These are phyloP conservation scores for Amniataba percoides DNA, from an alignment of 2,797 vertebrate species.

Conservation along the genomic window DNA sequence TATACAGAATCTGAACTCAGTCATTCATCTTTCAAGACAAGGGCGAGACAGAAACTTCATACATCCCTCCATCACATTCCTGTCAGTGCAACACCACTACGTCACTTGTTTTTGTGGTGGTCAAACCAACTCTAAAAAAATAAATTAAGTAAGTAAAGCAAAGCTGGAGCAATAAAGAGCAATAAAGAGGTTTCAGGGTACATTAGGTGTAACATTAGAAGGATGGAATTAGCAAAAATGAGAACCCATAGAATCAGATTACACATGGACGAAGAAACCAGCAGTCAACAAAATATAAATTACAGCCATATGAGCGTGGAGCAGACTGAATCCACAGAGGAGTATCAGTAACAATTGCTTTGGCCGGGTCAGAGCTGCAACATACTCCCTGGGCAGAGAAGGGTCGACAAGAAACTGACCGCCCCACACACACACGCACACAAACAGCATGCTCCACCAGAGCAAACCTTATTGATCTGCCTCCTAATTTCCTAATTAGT, in stretches of 20 bases:
- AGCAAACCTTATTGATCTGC: slow-evolving; percentile 86
- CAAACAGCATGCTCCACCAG: slow-evolving; percentile 74
- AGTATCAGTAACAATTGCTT: slow-evolving; percentile 87
- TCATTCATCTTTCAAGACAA: slow-evolving; percentile 49
- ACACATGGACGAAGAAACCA: slow-evolving; percentile 74
- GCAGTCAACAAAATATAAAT: slow-evolving; percentile 87
- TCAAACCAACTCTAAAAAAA: slow-evolving; percentile 78
- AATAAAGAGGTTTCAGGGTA: slow-evolving; percentile 83
- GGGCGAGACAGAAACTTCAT: slow-evolving; percentile 53
- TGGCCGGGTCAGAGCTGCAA: slow-evolving; percentile 82
- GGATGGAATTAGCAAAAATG: slow-evolving; percentile 83
- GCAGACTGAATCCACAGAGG: slow-evolving; percentile 82
- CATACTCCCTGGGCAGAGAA: slow-evolving; percentile 74
- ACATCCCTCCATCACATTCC: slow-evolving; percentile 61
- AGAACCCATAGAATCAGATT: slow-evolving; percentile 81
- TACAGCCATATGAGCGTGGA: slow-evolving; percentile 78
- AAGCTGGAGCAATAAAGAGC: slow-evolving; percentile 77
- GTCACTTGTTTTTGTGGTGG: slow-evolving; percentile 78
- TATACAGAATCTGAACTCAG: slow-evolving; percentile 25
- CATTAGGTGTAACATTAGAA: slow-evolving; percentile 85
- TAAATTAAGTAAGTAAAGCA: slow-evolving; percentile 80
- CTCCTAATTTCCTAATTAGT: slow-evolving; percentile 89
- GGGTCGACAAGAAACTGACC: slow-evolving; percentile 72
- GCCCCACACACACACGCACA: slow-evolving; percentile 45
- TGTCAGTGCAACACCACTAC: slow-evolving; percentile 64